phyloP scores from a whole-genome alignment of 2,797 vertebrate genomes.

The Sebastes alutus region DNA sequence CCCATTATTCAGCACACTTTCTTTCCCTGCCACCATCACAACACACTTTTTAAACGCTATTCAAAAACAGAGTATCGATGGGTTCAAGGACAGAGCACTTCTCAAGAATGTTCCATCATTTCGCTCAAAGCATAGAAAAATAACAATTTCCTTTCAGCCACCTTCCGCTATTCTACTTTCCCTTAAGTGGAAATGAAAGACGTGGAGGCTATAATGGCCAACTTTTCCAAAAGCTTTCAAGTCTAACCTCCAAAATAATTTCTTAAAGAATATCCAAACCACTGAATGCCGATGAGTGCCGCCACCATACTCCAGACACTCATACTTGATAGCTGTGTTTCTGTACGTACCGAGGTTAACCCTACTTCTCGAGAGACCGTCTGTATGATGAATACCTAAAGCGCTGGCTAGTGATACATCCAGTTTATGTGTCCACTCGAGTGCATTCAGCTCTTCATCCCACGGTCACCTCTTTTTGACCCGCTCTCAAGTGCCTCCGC shows the following conservation, averaged over 20 bases:
- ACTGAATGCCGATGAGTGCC: neutral
- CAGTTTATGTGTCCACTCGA: neutral
- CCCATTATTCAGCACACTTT: slow-evolving; percentile 14
- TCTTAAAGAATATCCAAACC: slow-evolving; percentile 33
- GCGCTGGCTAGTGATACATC: neutral
- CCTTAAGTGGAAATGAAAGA: slow-evolving; percentile 46
- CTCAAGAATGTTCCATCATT: slow-evolving; percentile 45
- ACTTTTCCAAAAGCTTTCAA: slow-evolving; percentile 43
- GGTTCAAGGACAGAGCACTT: slow-evolving; percentile 59
- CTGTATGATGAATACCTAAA: neutral
- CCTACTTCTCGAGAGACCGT: neutral
- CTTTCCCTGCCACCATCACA: neutral
- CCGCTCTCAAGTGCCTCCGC: slow-evolving; percentile 38
- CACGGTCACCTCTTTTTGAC: slow-evolving; percentile 43
- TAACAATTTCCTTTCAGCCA: slow-evolving; percentile 17
- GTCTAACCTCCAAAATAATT: slow-evolving; percentile 33
- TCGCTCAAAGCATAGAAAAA: slow-evolving; percentile 27
- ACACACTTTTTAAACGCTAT: slow-evolving; percentile 27
- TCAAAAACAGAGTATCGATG: slow-evolving; percentile 42
- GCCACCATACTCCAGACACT: neutral
- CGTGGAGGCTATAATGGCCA: slow-evolving; percentile 12
- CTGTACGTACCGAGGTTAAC: neutral
- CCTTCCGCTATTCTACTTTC: slow-evolving; percentile 28
- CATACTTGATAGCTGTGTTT: neutral
- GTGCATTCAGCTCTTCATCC: slow-evolving; percentile 29